These are phyloP conservation scores for Phyllotreta cruciferae DNA, from an alignment of 2,888 invertebrate species.

Conservation along the genomic window DNA sequence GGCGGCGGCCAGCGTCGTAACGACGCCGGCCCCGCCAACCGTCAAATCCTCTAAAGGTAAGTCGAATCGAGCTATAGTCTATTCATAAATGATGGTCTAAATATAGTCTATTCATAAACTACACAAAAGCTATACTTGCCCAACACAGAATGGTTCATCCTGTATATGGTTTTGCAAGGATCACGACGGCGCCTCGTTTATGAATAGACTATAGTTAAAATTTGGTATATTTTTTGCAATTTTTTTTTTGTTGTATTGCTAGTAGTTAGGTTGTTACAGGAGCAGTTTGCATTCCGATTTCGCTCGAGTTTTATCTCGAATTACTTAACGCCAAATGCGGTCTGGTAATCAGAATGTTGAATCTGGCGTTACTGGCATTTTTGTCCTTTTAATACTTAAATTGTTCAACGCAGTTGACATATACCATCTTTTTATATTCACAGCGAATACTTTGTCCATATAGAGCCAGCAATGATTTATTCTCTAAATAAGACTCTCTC, in stretches of 20 bases:
- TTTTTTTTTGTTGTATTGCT: no score
- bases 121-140: no score
- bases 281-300: not conserved
- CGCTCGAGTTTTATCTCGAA: constrained; percentile 5
- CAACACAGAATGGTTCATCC: no score
- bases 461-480: not conserved
- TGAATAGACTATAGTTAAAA: no score
- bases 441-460: constrained; percentile 1
- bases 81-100: no score
- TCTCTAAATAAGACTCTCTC: constrained; percentile 3
- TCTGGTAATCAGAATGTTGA: not conserved
- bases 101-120: no score
- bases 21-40: constrained; percentile 36
- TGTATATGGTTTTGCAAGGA: no score
- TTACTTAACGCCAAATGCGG: constrained; percentile 9
- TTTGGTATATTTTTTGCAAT: no score
- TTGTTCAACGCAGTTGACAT: constrained; percentile 1
- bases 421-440: constrained; percentile 5
- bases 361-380: constrained; percentile 9
- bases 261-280: not conserved
- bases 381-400: constrained; percentile 8
- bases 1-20: constrained; percentile 45
- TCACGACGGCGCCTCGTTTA: no score
- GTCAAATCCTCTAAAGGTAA: constrained; percentile 38
- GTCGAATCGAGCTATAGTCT: no score